Percentiles rank a stretch among this genome's conserved stretches.
Evolutionary conservation across 2,113 vertebrate genomes (phyloP).

Genomic region (Probosciger aterrimus): DNA sequence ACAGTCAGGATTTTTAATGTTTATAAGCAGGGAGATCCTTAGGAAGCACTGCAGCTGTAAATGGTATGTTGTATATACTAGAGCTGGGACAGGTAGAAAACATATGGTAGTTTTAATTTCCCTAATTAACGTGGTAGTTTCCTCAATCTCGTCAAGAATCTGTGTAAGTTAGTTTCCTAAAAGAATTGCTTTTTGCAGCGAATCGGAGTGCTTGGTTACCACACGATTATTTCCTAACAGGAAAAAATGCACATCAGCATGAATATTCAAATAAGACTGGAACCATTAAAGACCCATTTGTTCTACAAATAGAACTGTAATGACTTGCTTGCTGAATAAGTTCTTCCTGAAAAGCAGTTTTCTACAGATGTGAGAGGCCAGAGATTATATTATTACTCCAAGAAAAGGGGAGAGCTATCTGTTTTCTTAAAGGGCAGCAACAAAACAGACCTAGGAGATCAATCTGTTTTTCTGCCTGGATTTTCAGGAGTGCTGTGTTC

Average conservation of each 20-base stretch:
- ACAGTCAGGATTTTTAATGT: background rate
- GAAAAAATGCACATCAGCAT: slow-evolving; percentile 21
- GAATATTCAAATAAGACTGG: slow-evolving; percentile 23
- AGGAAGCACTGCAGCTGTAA: background rate
- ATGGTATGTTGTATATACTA: background rate
- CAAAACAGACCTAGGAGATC: background rate
- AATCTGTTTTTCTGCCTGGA: background rate
- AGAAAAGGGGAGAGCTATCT: background rate
- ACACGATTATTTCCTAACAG: slow-evolving; percentile 39
- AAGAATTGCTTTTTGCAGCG: background rate
- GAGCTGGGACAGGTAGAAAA: background rate
- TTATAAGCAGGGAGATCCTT: background rate
- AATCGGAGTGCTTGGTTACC: slow-evolving; percentile 1
- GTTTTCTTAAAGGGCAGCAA: background rate
- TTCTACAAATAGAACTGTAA: slow-evolving; percentile 28
- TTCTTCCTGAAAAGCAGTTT: slow-evolving; percentile 4
- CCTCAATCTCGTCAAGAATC: background rate
- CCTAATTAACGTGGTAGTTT: background rate
- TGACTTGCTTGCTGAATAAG: background rate
- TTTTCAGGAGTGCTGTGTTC: background rate
- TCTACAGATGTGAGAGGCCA: background rate
- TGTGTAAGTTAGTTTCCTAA: slow-evolving; percentile 11
- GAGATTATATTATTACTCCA: background rate
- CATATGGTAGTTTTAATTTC: background rate
- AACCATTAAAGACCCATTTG: slow-evolving; percentile 47